These are phyloP conservation scores for Drosophila virilis DNA, from an alignment of 1,140 invertebrate species.

Conservation along the genomic window DNA sequence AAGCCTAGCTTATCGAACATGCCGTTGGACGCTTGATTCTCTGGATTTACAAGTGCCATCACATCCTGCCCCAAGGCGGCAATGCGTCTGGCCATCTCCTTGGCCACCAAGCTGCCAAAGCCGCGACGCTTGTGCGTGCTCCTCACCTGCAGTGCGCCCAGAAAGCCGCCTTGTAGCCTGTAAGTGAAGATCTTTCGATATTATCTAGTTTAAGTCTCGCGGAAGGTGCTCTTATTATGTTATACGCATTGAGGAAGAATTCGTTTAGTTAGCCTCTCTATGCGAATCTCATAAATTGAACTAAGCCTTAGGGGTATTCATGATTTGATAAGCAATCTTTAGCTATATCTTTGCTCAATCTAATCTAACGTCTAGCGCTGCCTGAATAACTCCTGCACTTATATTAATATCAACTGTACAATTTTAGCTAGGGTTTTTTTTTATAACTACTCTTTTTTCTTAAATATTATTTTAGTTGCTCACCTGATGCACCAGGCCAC, in stretches of 20 bases:
- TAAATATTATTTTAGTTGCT: not conserved
- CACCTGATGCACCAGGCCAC: constrained; percentile 80
- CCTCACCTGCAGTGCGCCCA: constrained; percentile 81
- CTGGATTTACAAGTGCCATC: constrained; percentile 66
- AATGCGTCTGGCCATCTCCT: constrained; percentile 66
- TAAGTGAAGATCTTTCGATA: too few relatives aligned
- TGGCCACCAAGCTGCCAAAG: constrained; percentile 77
- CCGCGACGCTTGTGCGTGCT: constrained; percentile 71
- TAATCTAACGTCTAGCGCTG: too few relatives aligned
- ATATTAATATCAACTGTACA: not conserved
- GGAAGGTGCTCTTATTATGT: too few relatives aligned
- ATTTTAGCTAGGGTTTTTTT: too few relatives aligned
- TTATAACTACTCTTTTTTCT: not conserved
- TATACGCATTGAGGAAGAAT: too few relatives aligned
- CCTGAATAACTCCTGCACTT: too few relatives aligned
- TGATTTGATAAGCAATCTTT: too few relatives aligned
- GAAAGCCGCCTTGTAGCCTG: constrained; percentile 75
- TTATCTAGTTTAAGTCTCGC: too few relatives aligned
- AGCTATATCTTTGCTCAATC: too few relatives aligned
- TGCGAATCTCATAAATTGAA: too few relatives aligned
- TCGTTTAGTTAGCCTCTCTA: too few relatives aligned
- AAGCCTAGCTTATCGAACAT: constrained; percentile 83
- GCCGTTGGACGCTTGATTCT: constrained; percentile 63
- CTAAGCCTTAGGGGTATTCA: too few relatives aligned
- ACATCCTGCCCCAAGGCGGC: constrained; percentile 76